Base-by-base conservation (phyloP, 1,140 invertebrate species). In the Halictus rubicundus region DNA sequence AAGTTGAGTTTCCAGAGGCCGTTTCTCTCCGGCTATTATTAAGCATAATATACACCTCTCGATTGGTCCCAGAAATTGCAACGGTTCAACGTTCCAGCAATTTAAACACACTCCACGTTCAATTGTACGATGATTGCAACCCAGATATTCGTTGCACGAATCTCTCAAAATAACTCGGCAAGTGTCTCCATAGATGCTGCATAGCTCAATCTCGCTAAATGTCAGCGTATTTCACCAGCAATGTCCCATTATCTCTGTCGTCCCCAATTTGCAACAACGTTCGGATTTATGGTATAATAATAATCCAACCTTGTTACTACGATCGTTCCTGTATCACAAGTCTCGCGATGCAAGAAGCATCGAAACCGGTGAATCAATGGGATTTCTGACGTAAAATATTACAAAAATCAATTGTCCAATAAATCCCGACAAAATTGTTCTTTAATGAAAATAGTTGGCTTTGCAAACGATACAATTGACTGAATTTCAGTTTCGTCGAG, bases 381-480 rank as follows among this genome's bases (percentile, higher is more conserved):
- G 70, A 75, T 81, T 59, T 42, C 32, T 66, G 42, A 70, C 75
- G 69, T 1, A 27, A 69, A 70, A 63, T 39, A 77, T 73, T 68
- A 68, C 80, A 57, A 77, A 82, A 85, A 85, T 81, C 78, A 83
- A 85, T 32, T 32, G 3, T 3, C 3, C 32, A 32, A 32, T 32
- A 32, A 32, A 32, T 32, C 5, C 3, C 32, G 32, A 32, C 2
- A 32, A 32, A 32, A 4, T 4, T 32, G 32, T 3, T 32, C 32
- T 32, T 3, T 32, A 32, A 32, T n/a, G n/a, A n/a, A n/a, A n/a
- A n/a, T n/a, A n/a, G n/a, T n/a, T n/a, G n/a, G n/a, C n/a, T n/a
- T n/a, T 32, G 27, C 2, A 32, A 32, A 4, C 32, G 3, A 3
- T 32, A 32, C 3, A 32, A 32, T 32, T 32, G 32, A 32, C 3